Percentiles rank a stretch among this genome's conserved stretches.
Evolutionary conservation across 2,888 invertebrate species (phyloP).

Genomic region (Coecobrya sp.): DNA sequence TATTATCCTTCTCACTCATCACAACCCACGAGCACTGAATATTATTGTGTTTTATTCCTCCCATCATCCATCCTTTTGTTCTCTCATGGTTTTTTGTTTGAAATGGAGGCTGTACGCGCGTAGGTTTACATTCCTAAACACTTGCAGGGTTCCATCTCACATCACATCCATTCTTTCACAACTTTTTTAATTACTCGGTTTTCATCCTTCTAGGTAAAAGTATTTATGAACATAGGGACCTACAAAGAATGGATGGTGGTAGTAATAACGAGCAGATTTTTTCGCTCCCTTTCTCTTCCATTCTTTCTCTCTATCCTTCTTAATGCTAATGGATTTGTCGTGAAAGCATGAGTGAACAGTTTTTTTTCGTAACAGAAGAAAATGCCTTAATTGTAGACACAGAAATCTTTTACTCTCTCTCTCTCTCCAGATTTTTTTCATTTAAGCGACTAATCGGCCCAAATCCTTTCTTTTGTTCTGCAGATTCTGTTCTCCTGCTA

Average conservation of each 20-base stretch:
- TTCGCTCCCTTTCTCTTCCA: not conserved
- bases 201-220: not conserved
- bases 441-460: conserved; percentile 13
- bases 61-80: conserved; percentile 4
- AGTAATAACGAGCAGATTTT: conserved; percentile 30
- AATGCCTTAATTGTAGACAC: conserved; percentile 6
- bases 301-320: not conserved
- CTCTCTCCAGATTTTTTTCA: not conserved
- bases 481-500: not conserved
- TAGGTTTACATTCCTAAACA: not conserved
- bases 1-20: not conserved
- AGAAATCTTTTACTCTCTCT: not conserved
- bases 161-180: not conserved
- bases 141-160: no score
- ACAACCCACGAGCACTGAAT: not conserved
- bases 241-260: not conserved
- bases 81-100: not conserved
- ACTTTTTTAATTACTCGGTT: conserved; percentile 49
- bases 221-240: not conserved
- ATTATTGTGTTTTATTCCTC: not conserved
- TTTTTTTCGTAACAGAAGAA: not conserved
- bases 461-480: conserved; percentile 34
- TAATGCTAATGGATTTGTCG: not conserved
- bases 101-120: not conserved
- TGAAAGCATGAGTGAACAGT: conserved; percentile 15